Evolutionary conservation across 2,888 invertebrate genomes (phyloP), one percentile per base, ranked within the genome.

Genomic region (Hybos culiciformis): DNA sequence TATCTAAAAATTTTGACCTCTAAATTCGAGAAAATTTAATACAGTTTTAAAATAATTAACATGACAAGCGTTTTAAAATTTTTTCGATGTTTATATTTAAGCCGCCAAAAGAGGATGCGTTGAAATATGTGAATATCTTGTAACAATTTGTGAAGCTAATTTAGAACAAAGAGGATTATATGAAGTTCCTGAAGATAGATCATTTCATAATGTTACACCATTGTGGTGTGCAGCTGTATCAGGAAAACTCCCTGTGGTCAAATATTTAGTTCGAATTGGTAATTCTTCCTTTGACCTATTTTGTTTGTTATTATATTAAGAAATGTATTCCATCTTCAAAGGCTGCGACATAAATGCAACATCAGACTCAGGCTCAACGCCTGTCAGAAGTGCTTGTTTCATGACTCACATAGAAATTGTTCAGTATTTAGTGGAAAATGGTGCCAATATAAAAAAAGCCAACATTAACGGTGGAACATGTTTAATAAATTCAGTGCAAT

Each of bases 401-500:
- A 88, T 91, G 90, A 83, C 88, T 47, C 83, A 87, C 67, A 67
- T 80, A 47, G 83, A 83, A 56, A 81, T 82, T 54, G 67, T 87
- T 43, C 74, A 77, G 52, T 80, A 75, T 63, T 70, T 88, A 51
- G 80, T 83, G 39, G 73, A 76, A 58, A 76, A 80, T 60, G 85
- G 85, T 47, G 87, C 87, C n/a, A 82, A 87, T 65, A 79, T 88
- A 51, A 76, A 80, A 54, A 77, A 77, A 52, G 77, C 91, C 5
- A 92, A 92, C 68, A 83, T 84, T 62, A 87, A 86, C 67, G 92
- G 92, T 45, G 92, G 92, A 46, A 91, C 92, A 2, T 92, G 92
- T 64, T 73, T 93, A 48, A 92, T 93, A 55, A 93, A 93, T 68
- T 83, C 88, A 2, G 90, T 92, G 50, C 92, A 92, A 69, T 85